Conservation (phyloP, 2,888 invertebrate species). For the Odontomyia ornata region DNA sequence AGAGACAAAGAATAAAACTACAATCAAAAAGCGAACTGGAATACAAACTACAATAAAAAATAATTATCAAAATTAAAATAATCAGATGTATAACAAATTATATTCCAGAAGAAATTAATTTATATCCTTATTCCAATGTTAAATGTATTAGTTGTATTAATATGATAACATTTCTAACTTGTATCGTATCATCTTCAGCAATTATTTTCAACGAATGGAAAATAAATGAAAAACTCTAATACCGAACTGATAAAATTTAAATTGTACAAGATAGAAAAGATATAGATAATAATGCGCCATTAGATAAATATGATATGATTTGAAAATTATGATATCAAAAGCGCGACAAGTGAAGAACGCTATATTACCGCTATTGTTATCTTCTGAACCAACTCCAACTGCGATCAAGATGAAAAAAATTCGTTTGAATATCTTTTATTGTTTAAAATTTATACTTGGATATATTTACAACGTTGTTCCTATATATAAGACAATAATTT, state of each 20-base stretch:
- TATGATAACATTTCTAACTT: not conserved
- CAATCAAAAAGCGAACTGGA: not conserved
- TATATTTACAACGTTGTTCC: not conserved
- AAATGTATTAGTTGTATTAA: not conserved
- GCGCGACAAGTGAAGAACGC: not conserved
- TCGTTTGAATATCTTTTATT: conserved; percentile 5
- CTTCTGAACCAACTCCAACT: not conserved
- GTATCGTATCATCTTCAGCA: not conserved
- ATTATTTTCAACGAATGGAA: no score
- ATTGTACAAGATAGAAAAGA: conserved; percentile 17
- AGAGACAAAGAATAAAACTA: no score
- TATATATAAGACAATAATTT: not conserved
- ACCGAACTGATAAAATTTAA: conserved; percentile 5
- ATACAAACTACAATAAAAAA: not conserved
- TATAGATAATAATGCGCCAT: conserved; percentile 42
- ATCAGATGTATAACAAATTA: not conserved
- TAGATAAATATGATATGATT: conserved; percentile 26
- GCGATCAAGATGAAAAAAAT: not conserved
- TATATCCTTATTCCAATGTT: not conserved
- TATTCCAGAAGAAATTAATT: not conserved
- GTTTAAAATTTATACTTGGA: not conserved
- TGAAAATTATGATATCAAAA: conserved; percentile 18
- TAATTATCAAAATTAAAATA: not conserved
- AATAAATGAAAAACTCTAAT: not conserved
- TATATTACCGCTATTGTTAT: not conserved